Evolutionary conservation across 2,888 invertebrate species (phyloP), one percentile per base, ranked within the genome.

Genomic region (Zele albiditarsus): DNA sequence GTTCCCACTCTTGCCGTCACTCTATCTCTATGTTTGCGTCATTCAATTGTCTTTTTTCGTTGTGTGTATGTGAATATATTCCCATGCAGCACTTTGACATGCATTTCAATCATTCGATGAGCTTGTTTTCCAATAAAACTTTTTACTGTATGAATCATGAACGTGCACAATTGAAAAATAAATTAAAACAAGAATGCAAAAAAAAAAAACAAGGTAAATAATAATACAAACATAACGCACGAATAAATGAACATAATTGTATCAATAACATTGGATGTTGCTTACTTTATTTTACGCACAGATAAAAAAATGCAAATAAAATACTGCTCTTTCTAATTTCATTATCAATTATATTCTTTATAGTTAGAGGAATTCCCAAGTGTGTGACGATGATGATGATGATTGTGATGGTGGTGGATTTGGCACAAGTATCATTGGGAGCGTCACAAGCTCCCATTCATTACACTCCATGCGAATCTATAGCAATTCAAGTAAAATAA

Each of bases 381-480:
- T 53, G 42, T 8, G 16, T 60, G 60, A 31, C 3, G 33, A 31
- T 62, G 31, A 31, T 31, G 28, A 31, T 31, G 62, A 62, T 16
- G 27, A 60, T 62, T 8, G 8, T 63, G 38, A 20, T 20, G 33
- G 2, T 63, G 20, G 23, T 60, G 28, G n/a, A 28, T 27, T 60
- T 60, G 60, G 60, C 25, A 60, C 28, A 28, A 60, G 25, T 27
- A 63, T 28, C 38, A 53, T 27, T 23, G 23, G 16, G 42, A 60
- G 28, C 49, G 53, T 33, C 68, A 31, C 16, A 49, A 53, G 6
- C 53, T 69, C 25, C 33, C 63, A 38, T 46, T 53, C 57, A 53
- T 53, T 31, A 23, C 49, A 57, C 68, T 69, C 68, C 68, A 69
- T 69, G 68, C 68, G 68, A 69, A 49, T 27, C 67, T 67, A 67